Evolutionary conservation across 2,113 vertebrate genomes (phyloP), one percentile per base, ranked within the genome.

Genomic region (Herpailurus yagouaroundi): DNA sequence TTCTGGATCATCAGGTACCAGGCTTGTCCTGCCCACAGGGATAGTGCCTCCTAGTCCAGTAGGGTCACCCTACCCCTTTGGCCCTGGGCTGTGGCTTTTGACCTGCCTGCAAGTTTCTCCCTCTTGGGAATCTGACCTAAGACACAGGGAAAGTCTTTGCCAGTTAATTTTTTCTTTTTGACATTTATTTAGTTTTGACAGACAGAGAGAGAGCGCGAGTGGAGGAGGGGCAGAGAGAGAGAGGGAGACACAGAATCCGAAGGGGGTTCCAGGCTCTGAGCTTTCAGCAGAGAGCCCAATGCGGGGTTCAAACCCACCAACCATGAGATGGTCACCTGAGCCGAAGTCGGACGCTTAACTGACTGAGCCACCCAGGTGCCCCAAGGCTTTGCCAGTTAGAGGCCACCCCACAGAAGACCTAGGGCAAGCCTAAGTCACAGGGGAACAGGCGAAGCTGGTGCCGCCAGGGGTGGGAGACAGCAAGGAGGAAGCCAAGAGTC

Each of bases 61-160:
- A 23, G 10, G 29, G 10, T 2, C 13, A 31, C 33, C 38, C 29
- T 33, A 16, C 3, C 25, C 41, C 41, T 48, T 2, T 0, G 10
- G 38, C 66, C 19, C 52, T 29, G 3, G 52, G 57, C 45, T 36
- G 55, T 13, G 25, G 29, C 31, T 82, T 64, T 55, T 36, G n/a
- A 48, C 27, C n/a, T 7, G 2, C 27, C 21, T 7, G 2, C 31
- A 31, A 18, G 14, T 27, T 41, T 81, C 31, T 79, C 31, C 33
- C n/a, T 81, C 29, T 16, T 71, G 71, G 36, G 14, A 90, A 19
- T 64, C 16, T 63, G 55, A 69, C 19, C 45, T 23, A 38, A 81
- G 73, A 91, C 38, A 3, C 16, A 18, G 36, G 38, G 63, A 91
- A 33, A 79, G n/a, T 11, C 60, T 84, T 63, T 84, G 69, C 55